These are phyloP conservation scores for Paracentrotus lividus DNA, from an alignment of 53 echinoderm and acorn worm genomes.

Conservation along the genomic window DNA sequence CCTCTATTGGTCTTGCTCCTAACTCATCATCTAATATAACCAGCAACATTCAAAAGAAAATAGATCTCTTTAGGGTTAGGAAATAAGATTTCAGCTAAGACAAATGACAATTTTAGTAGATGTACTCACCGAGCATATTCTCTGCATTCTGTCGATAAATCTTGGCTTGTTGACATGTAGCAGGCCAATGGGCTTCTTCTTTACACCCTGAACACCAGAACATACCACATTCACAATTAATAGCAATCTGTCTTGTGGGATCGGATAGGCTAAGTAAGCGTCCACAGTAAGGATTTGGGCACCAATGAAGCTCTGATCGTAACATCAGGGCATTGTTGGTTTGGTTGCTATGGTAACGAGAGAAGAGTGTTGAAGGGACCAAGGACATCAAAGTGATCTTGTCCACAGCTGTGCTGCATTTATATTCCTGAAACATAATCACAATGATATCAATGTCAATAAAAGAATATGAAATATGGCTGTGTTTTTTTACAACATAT, in stretches of 20 bases:
- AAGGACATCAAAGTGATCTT: slow-evolving; percentile 83
- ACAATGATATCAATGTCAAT: background rate
- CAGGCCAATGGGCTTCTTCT: slow-evolving; percentile 93
- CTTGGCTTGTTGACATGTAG: slow-evolving; percentile 84
- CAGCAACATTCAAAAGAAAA: background rate
- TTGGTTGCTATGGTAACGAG: slow-evolving; percentile 69
- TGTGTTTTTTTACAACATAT: background rate
- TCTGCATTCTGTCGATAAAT: slow-evolving; percentile 67
- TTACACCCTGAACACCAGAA: slow-evolving; percentile 87
- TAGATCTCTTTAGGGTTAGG: background rate
- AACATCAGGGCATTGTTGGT: slow-evolving; percentile 75
- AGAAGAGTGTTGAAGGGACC: slow-evolving; percentile 73
- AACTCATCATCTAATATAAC: too few relatives aligned
- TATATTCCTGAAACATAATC: slow-evolving; percentile 73
- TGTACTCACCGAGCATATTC: slow-evolving; percentile 12
- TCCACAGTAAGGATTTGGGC: slow-evolving; percentile 83
- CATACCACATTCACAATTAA: slow-evolving; percentile 82
- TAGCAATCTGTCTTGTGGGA: background rate
- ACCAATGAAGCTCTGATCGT: slow-evolving; percentile 74
- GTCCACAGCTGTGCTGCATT: slow-evolving; percentile 82
- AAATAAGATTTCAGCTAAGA: background rate
- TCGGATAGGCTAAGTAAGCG: slow-evolving; percentile 49
- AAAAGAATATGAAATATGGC: background rate
- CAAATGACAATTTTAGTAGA: background rate
- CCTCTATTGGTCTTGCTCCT: too few relatives aligned